phyloP scores from a whole-genome alignment of 2,113 vertebrate species.

The Mandrillus leucophaeus region DNA sequence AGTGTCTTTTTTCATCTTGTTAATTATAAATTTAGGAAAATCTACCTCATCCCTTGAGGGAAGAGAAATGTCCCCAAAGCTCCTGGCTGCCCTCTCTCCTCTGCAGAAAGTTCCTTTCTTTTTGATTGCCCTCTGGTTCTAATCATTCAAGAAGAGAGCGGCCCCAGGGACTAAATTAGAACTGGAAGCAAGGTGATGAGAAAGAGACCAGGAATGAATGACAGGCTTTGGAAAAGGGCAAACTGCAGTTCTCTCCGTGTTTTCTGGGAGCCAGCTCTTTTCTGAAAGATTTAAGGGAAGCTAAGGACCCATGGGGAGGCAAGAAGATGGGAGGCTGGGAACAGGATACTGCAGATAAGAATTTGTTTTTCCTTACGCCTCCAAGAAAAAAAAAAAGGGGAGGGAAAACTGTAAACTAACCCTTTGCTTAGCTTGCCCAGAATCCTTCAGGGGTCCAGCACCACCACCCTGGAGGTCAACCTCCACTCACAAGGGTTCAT shows the following conservation, averaged over 20 bases:
- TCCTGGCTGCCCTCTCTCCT: background rate
- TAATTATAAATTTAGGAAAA: background rate
- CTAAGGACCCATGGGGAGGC: background rate
- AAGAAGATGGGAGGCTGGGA: background rate
- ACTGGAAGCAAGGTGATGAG: slow-evolving; percentile 28
- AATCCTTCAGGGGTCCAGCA: background rate
- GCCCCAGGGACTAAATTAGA: slow-evolving; percentile 30
- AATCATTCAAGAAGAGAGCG: background rate
- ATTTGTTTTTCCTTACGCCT: slow-evolving; percentile 47
- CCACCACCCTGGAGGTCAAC: background rate
- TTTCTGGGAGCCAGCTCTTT: background rate
- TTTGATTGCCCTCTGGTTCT: background rate
- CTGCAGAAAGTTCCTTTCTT: background rate
- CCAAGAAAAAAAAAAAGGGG: background rate
- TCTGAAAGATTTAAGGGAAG: slow-evolving; percentile 47
- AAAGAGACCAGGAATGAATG: slow-evolving; percentile 25
- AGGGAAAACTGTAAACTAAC: background rate
- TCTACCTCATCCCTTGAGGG: background rate
- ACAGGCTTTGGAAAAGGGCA: background rate
- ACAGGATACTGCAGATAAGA: background rate
- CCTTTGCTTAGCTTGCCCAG: background rate
- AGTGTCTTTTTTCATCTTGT: background rate
- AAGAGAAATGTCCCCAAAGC: background rate
- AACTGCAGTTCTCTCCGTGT: background rate
- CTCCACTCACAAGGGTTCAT: fast-evolving